Evolutionary conservation across 1,140 invertebrate genomes (phyloP).

Genomic region (Monochamus saltuarius): DNA sequence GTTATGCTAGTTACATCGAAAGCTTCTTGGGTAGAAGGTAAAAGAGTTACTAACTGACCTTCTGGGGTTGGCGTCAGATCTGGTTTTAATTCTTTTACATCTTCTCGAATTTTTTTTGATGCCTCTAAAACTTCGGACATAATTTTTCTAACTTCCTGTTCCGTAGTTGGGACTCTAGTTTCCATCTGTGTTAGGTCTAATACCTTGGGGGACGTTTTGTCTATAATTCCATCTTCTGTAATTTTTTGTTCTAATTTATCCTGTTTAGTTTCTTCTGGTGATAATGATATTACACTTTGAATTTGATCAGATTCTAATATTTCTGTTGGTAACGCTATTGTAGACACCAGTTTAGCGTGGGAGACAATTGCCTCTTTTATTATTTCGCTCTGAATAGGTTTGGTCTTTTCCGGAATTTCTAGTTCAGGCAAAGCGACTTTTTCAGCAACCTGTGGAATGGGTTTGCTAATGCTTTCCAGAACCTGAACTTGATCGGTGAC

Average conservation of each 20-base stretch:
- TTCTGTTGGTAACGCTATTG: constrained; percentile 36
- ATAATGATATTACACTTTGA: constrained; percentile 16
- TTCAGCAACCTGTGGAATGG: constrained; percentile 25
- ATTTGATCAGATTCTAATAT: constrained; percentile 23
- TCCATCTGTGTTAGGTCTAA: constrained; percentile 22
- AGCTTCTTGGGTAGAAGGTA: constrained; percentile 28
- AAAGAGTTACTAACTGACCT: constrained; percentile 45
- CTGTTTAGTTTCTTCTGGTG: neutral
- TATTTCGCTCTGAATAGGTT: constrained; percentile 25
- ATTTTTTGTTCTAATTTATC: neutral
- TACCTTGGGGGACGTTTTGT: constrained; percentile 25
- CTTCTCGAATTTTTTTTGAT: constrained; percentile 55
- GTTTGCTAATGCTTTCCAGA: constrained; percentile 23
- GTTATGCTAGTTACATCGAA: constrained; percentile 4
- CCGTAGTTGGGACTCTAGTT: constrained; percentile 30
- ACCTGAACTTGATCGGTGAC: constrained; percentile 26
- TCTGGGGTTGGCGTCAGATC: constrained; percentile 58
- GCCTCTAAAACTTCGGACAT: constrained; percentile 56
- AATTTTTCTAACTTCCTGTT: constrained; percentile 52
- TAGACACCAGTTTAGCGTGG: constrained; percentile 36
- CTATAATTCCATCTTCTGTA: neutral
- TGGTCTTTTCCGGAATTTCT: constrained; percentile 5
- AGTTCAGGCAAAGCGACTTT: neutral
- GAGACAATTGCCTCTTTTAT: constrained; percentile 40
- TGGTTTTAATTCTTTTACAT: constrained; percentile 57